Evolutionary conservation across 1,140 invertebrate genomes (phyloP), one percentile per base, ranked within the genome.

Genomic region (Macrostomum lignano): DNA sequence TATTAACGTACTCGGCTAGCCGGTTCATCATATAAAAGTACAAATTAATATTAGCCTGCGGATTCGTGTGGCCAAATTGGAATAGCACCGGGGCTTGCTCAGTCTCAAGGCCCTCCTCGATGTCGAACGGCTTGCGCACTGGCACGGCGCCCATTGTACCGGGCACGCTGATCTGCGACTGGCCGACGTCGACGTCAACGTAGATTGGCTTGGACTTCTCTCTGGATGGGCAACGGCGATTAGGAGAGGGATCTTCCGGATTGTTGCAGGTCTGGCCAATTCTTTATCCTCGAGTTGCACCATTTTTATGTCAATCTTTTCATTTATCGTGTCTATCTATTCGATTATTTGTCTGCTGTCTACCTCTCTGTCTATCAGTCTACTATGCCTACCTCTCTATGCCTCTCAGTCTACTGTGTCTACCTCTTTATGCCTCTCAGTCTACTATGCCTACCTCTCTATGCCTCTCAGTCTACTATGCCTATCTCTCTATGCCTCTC

Each of bases 131-230:
- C 38, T 81, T 55, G 60, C 91, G 81, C 17, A 93, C 72, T 6
- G 84, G 51, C 22, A 88, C 50, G 7, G 78, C 77, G 28, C 74
- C 77, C 32, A 91, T 67, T 25, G 76, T 82, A 10, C 82, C 81
- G 7, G 82, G 78, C 31, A 91, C 71, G 14, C 76, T 75, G 40
- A 91, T 78, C 21, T 71, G 66, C 32, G 48, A 47, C 61, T 94
- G 84, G 5, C 81, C 84, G 6, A 93, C 75, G 65, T 98, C 88
- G 10, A 96, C 58, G 53, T 98, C 88, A 2, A 91, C 77, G 56
- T 71, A 82, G 37, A 94, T 72, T 0, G 86, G 66, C 22, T n/a
- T n/a, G n/a, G n/a, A n/a, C n/a, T n/a, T n/a, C n/a, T n/a, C n/a
- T n/a, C 14, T 33, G 29, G 13, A 30, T 30, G 19, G 10, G 23